These are phyloP conservation scores for Crypturellus undulatus DNA, from an alignment of 2,113 vertebrate genomes.

Conservation along the genomic window DNA sequence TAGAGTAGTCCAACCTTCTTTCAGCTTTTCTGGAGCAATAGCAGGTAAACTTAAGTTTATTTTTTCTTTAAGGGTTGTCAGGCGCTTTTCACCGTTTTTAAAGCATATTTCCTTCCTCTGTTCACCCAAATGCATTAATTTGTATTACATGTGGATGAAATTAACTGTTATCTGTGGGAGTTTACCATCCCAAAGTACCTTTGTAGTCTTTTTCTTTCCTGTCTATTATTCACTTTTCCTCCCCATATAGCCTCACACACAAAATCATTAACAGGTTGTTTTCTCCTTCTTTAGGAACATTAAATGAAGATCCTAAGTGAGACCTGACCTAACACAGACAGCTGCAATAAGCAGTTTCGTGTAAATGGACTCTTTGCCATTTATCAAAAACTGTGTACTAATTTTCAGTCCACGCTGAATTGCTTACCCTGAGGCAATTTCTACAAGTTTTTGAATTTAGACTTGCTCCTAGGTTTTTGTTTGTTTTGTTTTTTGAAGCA, in stretches of 20 bases:
- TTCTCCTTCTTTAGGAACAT: conserved; percentile 63
- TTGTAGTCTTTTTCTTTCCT: conserved; percentile 28
- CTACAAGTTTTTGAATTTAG: not conserved
- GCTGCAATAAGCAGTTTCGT: conserved; percentile 30
- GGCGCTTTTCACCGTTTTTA: not conserved
- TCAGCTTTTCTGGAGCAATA: not conserved
- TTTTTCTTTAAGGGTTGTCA: not conserved
- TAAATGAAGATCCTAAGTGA: conserved; percentile 60
- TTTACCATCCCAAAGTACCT: not conserved
- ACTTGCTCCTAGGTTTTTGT: not conserved
- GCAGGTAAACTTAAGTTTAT: not conserved
- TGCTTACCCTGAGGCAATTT: not conserved
- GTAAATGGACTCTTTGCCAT: not conserved
- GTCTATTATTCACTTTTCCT: conserved; percentile 28
- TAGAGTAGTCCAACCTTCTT: not conserved
- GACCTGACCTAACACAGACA: conserved; percentile 43
- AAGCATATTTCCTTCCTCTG: not conserved
- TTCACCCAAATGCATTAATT: not conserved
- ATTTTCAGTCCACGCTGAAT: not conserved
- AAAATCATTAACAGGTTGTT: conserved; percentile 55
- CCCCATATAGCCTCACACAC: conserved; percentile 7
- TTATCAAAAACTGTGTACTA: conserved; percentile 16
- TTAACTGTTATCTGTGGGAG: conserved; percentile 19
- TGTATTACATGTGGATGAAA: not conserved
- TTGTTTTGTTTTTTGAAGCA: no score